Base-by-base conservation (phyloP, 1,140 invertebrate genomes). In the Wasmannia auropunctata region DNA sequence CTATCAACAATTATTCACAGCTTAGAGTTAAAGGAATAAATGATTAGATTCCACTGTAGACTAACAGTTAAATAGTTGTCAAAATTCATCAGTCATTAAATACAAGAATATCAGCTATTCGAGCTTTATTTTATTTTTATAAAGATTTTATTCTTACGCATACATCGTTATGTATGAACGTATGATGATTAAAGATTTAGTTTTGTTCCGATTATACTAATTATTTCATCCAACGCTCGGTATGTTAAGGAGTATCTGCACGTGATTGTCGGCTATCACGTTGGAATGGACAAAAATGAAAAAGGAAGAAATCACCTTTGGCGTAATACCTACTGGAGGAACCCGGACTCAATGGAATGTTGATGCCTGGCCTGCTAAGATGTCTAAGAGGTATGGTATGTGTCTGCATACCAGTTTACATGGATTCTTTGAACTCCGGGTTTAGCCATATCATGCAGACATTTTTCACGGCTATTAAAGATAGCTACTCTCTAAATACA, bases 301-400 rank as follows among this genome's bases (percentile, higher is more conserved):
- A 88, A 85, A 75, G 60, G 25, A 75, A 70, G 54, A 86, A 81
- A 81, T 80, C 62, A 86, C 51, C 43, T 75, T 88, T 86, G 65
- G 67, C 34, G 69, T 81, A 88, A 85, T 31, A 91, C 56, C 31
- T 40, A 62, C 14, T 19, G n/a, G 83, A 56, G 34, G 67, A 1
- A 76, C 49, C 40, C 62, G 34, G 72, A 67, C 83, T 89, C 83
- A 87, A 90, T 91, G 88, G 92, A 93, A 93, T 93, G 89, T 56
- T 79, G 86, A 88, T 93, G n/a, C n/a, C 92, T 91, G 93, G 85
- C n/a, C n/a, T n/a, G n/a, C n/a, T n/a, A n/a, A n/a, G n/a, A n/a
- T n/a, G n/a, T n/a, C n/a, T 91, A 92, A 93, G 90, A 88, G 88
- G 87, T 76, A 79, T 88, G 92, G 92, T 90, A 93, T 93, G 89